Conservation (phyloP, 2,797 vertebrate species). For the Melanotaenia trifasciata region DNA sequence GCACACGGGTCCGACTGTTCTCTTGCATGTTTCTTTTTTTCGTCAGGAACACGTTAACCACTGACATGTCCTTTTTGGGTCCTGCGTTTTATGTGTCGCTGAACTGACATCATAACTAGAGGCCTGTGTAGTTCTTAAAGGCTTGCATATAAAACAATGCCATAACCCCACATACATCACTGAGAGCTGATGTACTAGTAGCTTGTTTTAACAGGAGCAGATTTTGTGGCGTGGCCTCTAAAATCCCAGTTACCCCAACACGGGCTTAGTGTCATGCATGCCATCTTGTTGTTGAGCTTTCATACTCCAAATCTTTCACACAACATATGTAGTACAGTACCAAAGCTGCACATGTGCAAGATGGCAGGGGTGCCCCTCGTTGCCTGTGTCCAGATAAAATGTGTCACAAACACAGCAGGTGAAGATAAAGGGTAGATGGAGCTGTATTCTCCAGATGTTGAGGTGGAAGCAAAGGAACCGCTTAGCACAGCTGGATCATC, state of each 20-base stretch:
- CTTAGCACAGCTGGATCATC: background rate
- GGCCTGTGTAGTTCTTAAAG: no score
- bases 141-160: no score
- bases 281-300: constrained; percentile 5
- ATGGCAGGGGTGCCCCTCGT: background rate
- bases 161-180: constrained; percentile 6
- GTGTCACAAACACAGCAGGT: background rate
- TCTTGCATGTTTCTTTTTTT: no score
- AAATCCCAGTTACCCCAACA: background rate
- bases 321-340: background rate
- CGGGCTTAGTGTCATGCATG: constrained; percentile 1
- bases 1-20: no score
- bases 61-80: no score
- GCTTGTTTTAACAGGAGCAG: constrained; percentile 27
- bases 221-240: background rate
- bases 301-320: background rate
- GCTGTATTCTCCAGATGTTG: background rate
- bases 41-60: no score
- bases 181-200: constrained; percentile 1
- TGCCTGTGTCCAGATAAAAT: background rate
- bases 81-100: no score
- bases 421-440: background rate
- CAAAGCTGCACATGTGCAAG: background rate
- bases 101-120: no score
- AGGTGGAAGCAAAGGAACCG: background rate